Base-by-base conservation (phyloP, 2,113 vertebrate species). In the Austrofundulus limnaeus region DNA sequence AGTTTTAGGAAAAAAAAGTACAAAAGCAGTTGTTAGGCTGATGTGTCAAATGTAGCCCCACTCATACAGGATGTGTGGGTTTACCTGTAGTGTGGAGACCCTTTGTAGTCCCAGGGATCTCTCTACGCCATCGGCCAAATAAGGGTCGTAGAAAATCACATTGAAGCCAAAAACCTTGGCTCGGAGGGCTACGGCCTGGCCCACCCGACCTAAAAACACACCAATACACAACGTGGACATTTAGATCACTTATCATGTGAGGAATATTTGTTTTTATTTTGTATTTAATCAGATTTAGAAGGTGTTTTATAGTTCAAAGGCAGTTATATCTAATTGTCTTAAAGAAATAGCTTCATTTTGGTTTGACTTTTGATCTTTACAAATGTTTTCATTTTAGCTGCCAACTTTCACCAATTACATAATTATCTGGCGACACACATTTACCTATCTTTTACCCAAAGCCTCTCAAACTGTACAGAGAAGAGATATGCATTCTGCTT, bases 131-230 rank as follows among this genome's bases (percentile, higher is more conserved):
- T 99, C 97, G 92, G 96, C 96, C 85, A 99, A 94, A 91, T 99
- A 99, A 6, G 96, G 96, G 93, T 99, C 96, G 48, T 99, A 99
- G 87, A 99, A 98, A 53, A 99, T 92, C 85, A 99, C 94, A 81
- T 94, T 98, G 93, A 98, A 99, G 89, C 96, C 97, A 5, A 99
- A 99, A 2, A 95, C 97, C 83, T 98, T 98, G 83, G 97, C 97
- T 61, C 96, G 93, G 55, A 99, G 96, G 0, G 96, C 96, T 11
- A 98, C 96, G 0, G 97, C 97, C 91, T 99, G 97, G 4, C 97
- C 96, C 0, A 95, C 94, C 55, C 97, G 97, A 86, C 97, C 97
- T 99, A 92, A 3, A 17, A n/a, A 21, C n/a, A 9, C 1, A 28
- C 28, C 3, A 7, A 28, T 28, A 28, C 7, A 7, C 28, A 7